These are phyloP conservation scores for Dendrocincla tyrannina DNA, from an alignment of 2,797 vertebrate genomes.

Conservation along the genomic window DNA sequence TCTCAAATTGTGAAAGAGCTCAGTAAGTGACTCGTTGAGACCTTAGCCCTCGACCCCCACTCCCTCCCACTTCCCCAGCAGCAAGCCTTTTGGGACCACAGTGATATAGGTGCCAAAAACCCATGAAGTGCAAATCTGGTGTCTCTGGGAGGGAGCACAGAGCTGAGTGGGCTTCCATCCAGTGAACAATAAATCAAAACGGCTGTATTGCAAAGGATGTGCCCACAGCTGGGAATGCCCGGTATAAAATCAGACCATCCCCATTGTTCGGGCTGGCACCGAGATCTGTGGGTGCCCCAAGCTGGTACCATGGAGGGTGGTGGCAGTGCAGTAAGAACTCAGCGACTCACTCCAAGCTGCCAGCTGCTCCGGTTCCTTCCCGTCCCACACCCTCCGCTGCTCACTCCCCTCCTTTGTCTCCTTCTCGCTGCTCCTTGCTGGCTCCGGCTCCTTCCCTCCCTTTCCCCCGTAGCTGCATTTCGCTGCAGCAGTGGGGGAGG, in stretches of 20 bases:
- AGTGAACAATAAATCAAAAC: background rate
- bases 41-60: no score
- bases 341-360: slow-evolving; percentile 51
- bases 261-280: slow-evolving; percentile 9
- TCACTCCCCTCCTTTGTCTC: slow-evolving; percentile 55
- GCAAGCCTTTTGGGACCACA: background rate
- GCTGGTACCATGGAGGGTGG: slow-evolving; percentile 69
- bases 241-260: background rate
- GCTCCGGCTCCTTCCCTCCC: slow-evolving; percentile 39
- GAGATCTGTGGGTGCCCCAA: slow-evolving; percentile 35
- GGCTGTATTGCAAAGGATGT: background rate
- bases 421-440: slow-evolving; percentile 42
- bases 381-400: slow-evolving; percentile 34
- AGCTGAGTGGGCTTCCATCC: background rate
- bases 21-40: background rate
- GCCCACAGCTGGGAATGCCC: slow-evolving; percentile 26
- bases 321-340: slow-evolving; percentile 58
- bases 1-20: background rate
- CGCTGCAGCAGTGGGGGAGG: slow-evolving; percentile 59
- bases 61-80: background rate
- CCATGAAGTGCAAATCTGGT: background rate
- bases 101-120: background rate
- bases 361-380: slow-evolving; percentile 46
- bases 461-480: slow-evolving; percentile 44
- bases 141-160: background rate